Evolutionary conservation across 2,113 vertebrate species (phyloP).

Genomic region (Climacteris rufus): DNA sequence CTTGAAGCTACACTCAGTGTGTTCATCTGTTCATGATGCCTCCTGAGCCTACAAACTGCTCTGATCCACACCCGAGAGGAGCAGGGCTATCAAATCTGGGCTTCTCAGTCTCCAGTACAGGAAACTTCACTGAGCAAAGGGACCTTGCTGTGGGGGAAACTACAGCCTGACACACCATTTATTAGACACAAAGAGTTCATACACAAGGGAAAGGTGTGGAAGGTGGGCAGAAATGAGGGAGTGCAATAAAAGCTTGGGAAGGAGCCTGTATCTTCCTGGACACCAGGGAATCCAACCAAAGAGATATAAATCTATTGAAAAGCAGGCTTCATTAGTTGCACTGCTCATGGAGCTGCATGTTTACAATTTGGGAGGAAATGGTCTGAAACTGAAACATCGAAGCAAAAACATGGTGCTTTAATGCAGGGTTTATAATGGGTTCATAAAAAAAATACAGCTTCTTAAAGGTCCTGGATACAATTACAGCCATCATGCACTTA

Average conservation of each 20-base stretch:
- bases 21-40: not conserved
- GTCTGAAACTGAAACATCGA: not conserved
- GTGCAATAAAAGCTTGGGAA: not conserved
- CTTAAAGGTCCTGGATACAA: not conserved
- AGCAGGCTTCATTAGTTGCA: not conserved
- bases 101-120: not conserved
- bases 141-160: not conserved
- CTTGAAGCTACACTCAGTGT: not conserved
- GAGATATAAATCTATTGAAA: not conserved
- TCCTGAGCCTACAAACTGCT: not conserved
- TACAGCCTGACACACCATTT: not conserved
- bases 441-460: not conserved
- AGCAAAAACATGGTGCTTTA: not conserved
- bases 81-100: not conserved
- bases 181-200: not conserved
- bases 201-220: fast-evolving
- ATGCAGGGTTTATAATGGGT: not conserved
- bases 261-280: not conserved
- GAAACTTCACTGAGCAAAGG: not conserved
- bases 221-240: not conserved
- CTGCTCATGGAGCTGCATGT: not conserved
- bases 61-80: fast-evolving
- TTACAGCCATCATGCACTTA: not conserved
- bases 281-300: not conserved
- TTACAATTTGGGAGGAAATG: constrained; percentile 5